A percentile compares a stretch with the other conserved stretches of the same genome.
phyloP scores from a whole-genome alignment of 2,113 vertebrate species.

The Carollia perspicillata region DNA sequence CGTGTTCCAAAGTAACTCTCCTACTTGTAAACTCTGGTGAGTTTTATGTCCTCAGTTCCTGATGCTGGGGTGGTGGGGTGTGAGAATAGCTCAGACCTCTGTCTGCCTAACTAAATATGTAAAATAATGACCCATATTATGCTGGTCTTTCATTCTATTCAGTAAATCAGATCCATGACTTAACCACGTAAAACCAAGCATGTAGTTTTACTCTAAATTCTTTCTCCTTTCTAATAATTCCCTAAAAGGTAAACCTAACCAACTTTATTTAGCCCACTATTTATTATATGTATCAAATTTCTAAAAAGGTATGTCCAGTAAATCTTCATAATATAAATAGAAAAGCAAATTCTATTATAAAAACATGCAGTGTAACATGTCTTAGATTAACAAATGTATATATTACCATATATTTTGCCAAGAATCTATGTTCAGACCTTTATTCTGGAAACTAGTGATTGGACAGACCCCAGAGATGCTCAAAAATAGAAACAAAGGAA shows the following conservation, averaged over 20 bases:
- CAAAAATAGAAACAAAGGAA: neutral
- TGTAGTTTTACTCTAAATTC: neutral
- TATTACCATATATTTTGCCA: neutral
- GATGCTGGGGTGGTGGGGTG: neutral
- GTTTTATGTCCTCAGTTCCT: neutral
- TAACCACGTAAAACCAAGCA: neutral
- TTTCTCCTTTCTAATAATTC: neutral
- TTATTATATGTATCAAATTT: constrained; percentile 1
- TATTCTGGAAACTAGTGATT: neutral
- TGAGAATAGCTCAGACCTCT: neutral
- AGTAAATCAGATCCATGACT: neutral
- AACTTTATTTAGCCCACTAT: neutral
- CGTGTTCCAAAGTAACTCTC: neutral
- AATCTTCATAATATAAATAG: neutral
- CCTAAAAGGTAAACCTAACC: neutral
- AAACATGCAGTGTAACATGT: neutral
- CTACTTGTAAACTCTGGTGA: neutral
- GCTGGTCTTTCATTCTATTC: neutral
- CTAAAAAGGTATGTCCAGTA: neutral
- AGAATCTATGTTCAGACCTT: neutral
- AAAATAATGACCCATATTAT: neutral
- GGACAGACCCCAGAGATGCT: neutral
- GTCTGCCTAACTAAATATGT: neutral
- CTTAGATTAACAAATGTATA: neutral
- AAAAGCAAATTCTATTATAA: neutral